phyloP scores from a whole-genome alignment of 2,888 invertebrate genomes.

The Lithophane socia region DNA sequence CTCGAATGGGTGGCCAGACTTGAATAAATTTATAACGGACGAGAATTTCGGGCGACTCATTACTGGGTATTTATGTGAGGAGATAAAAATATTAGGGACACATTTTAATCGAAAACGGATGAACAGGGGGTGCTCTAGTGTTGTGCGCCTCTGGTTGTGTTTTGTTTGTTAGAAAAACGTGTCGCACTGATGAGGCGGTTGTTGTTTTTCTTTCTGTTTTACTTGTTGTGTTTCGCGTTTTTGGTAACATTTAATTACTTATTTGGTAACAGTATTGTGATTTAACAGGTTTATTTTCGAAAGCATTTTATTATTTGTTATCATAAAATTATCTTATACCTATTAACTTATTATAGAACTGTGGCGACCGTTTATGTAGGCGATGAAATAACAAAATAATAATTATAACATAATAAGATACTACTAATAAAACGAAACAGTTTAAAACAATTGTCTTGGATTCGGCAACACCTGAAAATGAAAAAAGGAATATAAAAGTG shows the following conservation, averaged over 20 bases:
- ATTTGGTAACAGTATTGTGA: not conserved
- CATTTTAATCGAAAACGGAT: constrained; percentile 88
- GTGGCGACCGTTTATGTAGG: not conserved
- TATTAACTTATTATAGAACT: not conserved
- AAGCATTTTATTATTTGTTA: not conserved
- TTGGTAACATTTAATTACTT: not conserved
- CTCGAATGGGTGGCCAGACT: constrained; percentile 85
- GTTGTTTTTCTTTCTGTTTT: constrained; percentile 11
- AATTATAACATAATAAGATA: not conserved
- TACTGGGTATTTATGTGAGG: constrained; percentile 89
- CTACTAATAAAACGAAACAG: not conserved
- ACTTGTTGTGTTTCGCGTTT: not conserved
- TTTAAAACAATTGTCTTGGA: not conserved
- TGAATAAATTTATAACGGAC: constrained; percentile 88
- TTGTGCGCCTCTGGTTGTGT: constrained; percentile 48
- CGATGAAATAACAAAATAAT: not conserved
- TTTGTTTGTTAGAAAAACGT: constrained; percentile 52
- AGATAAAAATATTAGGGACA: constrained; percentile 91
- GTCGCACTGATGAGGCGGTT: constrained; percentile 13
- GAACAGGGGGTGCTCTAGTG: constrained; percentile 78
- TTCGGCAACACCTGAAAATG: not conserved
- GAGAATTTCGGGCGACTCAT: constrained; percentile 88
- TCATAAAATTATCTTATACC: not conserved
- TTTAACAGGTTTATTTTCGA: not conserved
- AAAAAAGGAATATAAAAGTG: not conserved